Evolutionary conservation across 2,797 vertebrate genomes (phyloP).

Genomic region (Corythornis leucogaster): DNA sequence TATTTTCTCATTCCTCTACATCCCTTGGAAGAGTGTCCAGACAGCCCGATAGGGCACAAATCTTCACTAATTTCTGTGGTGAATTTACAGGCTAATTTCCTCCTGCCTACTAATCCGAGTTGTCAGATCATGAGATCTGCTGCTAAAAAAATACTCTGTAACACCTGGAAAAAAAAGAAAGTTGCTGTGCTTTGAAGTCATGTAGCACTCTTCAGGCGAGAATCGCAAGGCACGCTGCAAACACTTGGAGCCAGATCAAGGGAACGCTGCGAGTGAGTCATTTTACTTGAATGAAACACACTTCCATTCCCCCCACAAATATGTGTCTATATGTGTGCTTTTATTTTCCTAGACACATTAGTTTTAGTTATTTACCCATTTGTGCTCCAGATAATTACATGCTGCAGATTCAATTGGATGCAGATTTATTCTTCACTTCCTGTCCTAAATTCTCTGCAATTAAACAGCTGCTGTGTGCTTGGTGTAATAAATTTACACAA

Average conservation of each 20-base stretch:
- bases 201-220: constrained; percentile 20
- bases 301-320: constrained; percentile 60
- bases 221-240: background rate
- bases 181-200: background rate
- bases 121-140: background rate
- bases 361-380: constrained; percentile 75
- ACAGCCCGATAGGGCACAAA: background rate
- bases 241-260: constrained; percentile 54
- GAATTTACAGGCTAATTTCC: background rate
- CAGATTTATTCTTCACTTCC: constrained; percentile 76
- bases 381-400: constrained; percentile 72
- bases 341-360: constrained; percentile 75
- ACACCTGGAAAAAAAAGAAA: constrained; percentile 31
- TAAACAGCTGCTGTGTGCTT: constrained; percentile 73
- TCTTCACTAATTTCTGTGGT: background rate
- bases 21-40: background rate
- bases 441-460: constrained; percentile 74
- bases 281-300: constrained; percentile 58
- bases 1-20: background rate
- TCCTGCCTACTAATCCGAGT: background rate
- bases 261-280: constrained; percentile 24
- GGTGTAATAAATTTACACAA: constrained; percentile 71
- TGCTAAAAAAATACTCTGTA: background rate
- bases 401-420: constrained; percentile 66
- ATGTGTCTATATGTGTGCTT: constrained; percentile 71